Evolutionary conservation across 2,888 invertebrate genomes (phyloP), one percentile per base, ranked within the genome.

Genomic region (Elegia similella): DNA sequence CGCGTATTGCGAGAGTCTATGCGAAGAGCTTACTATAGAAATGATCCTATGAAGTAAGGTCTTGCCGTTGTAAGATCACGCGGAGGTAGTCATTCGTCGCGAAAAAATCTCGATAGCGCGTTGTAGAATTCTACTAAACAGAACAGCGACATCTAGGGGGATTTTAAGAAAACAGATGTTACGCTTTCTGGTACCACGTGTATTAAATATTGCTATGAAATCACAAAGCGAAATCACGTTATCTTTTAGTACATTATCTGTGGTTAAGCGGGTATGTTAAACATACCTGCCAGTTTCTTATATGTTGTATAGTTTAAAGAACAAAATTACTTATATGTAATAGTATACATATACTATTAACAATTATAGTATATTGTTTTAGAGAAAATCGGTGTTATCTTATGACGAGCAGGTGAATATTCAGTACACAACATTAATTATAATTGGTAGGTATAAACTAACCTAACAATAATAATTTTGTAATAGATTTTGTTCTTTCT

Each of bases 21-120:
- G 68, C 62, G 71, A 70, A 75, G 72, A 75, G 68, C 75, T 73
- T 73, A 70, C 75, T 73, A 73, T 72, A 73, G 70, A 73, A 72
- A 71, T 75, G 69, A 72, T 72, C 70, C 70, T 67, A 70, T 71
- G 65, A 71, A 69, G 67, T 67, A 68, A 73, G 67, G 67, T 70
- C 73, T 72, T 72, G 48, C 23, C 62, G 56, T 29, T 56, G 54
- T 32, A 55, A 32, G 59, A 56, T 29, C 44, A 1, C 54, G 29
- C 8, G 15, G 42, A 56, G 29, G 32, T 10, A 15, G 50, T 59
- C 54, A 53, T 60, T 53, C 15, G 29, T 6, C 29, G 54, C 13
- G 55, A 46, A 56, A 57, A 59, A 56, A 60, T 58, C 95, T 60
- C 50, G 12, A 42, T 15, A 59, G 44, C 62, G 63, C 63, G 63